Conservation (phyloP, 2,888 invertebrate genomes). For the Mesorhabditis spiculigera region DNA sequence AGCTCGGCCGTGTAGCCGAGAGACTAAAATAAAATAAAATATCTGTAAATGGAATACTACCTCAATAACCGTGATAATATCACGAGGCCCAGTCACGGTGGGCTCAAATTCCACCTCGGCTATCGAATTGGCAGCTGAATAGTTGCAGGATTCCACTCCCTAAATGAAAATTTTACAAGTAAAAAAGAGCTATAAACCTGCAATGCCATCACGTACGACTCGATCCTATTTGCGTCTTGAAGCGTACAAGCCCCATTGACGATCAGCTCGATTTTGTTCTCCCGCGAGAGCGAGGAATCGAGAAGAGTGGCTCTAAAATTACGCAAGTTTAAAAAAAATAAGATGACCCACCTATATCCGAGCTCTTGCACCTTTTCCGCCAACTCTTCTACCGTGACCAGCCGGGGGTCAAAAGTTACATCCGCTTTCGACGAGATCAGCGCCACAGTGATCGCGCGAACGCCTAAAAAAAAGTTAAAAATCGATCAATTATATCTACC, state of each 20-base stretch:
- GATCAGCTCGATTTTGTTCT: conserved; percentile 40
- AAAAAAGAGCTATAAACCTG: conserved; percentile 60
- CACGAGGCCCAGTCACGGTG: conserved; percentile 79
- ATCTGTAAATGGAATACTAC: conserved; percentile 50
- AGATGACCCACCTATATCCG: conserved; percentile 34
- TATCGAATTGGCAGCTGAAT: conserved; percentile 81
- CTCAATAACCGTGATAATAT: conserved; percentile 80
- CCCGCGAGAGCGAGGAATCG: conserved; percentile 36
- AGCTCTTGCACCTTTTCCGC: conserved; percentile 72
- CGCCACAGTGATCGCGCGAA: conserved; percentile 82
- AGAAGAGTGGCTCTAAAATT: conserved; percentile 31
- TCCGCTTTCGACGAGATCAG: conserved; percentile 92
- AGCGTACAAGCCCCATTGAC: conserved; percentile 23
- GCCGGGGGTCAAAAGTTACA: conserved; percentile 77
- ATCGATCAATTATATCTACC: conserved; percentile 19
- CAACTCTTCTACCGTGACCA: conserved; percentile 76
- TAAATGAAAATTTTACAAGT: background rate
- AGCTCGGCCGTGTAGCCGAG: conserved; percentile 81
- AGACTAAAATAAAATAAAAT: conserved; percentile 59
- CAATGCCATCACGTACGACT: conserved; percentile 69
- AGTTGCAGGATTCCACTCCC: conserved; percentile 76
- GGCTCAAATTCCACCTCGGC: conserved; percentile 78
- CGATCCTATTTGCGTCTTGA: conserved; percentile 87
- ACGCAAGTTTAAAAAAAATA: background rate
- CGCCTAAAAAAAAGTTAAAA: conserved; percentile 67